Base-by-base conservation (phyloP, 2,113 vertebrate genomes). In the Oenanthe melanoleuca region DNA sequence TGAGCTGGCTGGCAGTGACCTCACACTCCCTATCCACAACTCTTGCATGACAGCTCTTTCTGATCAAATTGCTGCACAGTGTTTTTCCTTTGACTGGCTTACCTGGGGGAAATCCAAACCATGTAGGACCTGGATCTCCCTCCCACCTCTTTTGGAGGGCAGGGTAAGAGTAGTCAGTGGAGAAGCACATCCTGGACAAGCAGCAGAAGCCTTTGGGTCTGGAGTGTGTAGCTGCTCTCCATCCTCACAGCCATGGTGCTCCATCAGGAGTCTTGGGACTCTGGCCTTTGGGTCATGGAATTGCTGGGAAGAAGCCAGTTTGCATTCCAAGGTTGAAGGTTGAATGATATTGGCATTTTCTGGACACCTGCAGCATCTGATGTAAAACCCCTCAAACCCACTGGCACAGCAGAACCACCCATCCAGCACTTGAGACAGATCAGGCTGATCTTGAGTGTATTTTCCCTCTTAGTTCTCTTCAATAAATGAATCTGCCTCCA, bases 341-440 rank as follows among this genome's bases (percentile, higher is more conserved):
- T 71, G 53, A 75, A 10, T 1, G 8, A 3, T 40, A 25, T 3
- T 80, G 63, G 14, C 2, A 2, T 77, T 78, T 70, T 55, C n/a
- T 90, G 50, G 45, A 18, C 13, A 15, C 22, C 8, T 37, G 38
- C 3, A 34, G 14, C 19, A 15, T n/a, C 11, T 79, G 34, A 23
- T 73, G 47, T 26, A 31, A 67, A 84, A 14, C 24, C 24, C 29
- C 33, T 74, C 15, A 72, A 65, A 44, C 37, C 26, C 53, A 12
- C 29, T 7, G 50, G 33, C 17, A 25, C 18, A 64, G 9, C 4
- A 14, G 81, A 50, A 22, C 47, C n/a, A 13, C 12, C 9, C 2
- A 0, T 28, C 28, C 20, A 20, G 9, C 26, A 6, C 34, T 90
- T 33, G 0, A 42, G 29, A 11, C 21, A 17, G 33, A 22, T 57